phyloP scores from a whole-genome alignment of 2,113 vertebrate genomes.

The Aegotheles bennettii region DNA sequence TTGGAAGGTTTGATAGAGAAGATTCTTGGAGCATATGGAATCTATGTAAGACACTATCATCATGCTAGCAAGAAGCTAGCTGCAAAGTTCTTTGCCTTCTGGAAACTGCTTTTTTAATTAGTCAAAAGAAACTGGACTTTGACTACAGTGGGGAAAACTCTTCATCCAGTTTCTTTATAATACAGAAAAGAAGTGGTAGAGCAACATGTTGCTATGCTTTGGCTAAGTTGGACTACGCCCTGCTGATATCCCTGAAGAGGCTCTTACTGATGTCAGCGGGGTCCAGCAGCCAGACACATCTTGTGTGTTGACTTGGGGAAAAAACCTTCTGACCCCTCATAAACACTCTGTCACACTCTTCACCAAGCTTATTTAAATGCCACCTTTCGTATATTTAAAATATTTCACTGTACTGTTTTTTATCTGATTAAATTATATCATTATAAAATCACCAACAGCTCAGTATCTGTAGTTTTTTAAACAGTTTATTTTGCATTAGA shows the following conservation, averaged over 20 bases:
- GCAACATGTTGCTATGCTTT: neutral
- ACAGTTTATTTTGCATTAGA: neutral
- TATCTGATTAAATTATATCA: neutral
- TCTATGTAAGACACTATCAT: neutral
- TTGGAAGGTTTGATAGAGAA: neutral
- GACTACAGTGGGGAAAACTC: neutral
- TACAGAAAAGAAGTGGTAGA: neutral
- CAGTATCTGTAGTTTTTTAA: neutral
- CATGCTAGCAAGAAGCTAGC: neutral
- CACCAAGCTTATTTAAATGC: neutral
- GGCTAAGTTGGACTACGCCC: neutral
- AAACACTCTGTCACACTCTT: neutral
- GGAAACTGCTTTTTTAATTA: neutral
- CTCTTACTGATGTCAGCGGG: neutral
- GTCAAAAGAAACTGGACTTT: neutral
- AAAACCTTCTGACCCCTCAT: neutral
- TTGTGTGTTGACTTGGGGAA: neutral
- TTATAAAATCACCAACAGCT: neutral
- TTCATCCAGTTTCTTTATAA: neutral
- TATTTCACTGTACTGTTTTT: neutral
- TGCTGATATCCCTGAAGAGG: neutral
- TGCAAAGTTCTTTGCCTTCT: neutral
- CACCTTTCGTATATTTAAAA: neutral
- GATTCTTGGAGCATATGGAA: neutral
- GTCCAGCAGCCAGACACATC: neutral